phyloP scores from a whole-genome alignment of 1,140 invertebrate species.

The Tetramorium alpestre region DNA sequence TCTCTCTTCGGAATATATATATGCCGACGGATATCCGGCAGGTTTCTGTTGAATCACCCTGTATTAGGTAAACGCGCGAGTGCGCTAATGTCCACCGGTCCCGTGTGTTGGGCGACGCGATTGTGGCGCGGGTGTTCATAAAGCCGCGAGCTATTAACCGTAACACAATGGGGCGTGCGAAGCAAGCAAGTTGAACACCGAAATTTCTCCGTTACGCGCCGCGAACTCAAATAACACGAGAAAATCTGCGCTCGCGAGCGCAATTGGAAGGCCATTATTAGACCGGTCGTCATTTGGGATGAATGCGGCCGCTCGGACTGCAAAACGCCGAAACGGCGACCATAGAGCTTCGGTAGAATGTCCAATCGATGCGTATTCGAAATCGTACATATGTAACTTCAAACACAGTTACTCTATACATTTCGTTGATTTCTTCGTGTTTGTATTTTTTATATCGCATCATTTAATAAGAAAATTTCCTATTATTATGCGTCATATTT shows the following conservation, averaged over 20 bases:
- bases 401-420: background rate
- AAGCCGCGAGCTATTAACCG: conserved; percentile 67
- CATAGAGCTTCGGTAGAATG: background rate
- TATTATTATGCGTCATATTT: background rate
- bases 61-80: conserved; percentile 36
- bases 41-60: background rate
- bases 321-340: conserved; percentile 1
- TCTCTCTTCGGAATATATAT: background rate
- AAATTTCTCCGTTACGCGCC: conserved; percentile 56
- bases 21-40: too few relatives aligned
- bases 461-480: background rate
- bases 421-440: background rate
- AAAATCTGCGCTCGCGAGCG: conserved; percentile 28
- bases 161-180: conserved; percentile 62
- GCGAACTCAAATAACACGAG: conserved; percentile 52
- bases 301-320: background rate
- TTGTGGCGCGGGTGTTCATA: conserved; percentile 59
- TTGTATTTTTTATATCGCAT: background rate
- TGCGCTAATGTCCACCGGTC: conserved; percentile 34
- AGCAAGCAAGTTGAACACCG: conserved; percentile 31
- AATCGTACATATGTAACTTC: background rate
- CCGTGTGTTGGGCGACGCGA: conserved; percentile 34
- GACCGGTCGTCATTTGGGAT: conserved; percentile 42
- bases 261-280: conserved; percentile 57
- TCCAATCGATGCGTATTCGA: background rate